These are phyloP conservation scores for Tenebrosternarchus preto DNA, from an alignment of 2,113 vertebrate species.

Conservation along the genomic window DNA sequence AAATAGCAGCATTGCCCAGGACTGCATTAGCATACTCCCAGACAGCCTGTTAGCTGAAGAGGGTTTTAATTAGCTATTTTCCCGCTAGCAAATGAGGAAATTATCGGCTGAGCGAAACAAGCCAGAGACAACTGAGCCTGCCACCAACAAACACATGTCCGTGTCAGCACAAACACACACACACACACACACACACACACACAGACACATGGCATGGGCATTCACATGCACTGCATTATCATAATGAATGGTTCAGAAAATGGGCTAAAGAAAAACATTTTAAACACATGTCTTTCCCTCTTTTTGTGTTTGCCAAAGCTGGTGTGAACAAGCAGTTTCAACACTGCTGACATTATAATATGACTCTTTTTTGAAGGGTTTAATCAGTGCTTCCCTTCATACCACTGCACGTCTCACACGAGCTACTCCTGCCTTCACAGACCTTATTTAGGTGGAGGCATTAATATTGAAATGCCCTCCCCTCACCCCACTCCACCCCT, in stretches of 20 bases:
- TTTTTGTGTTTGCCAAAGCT: slow-evolving; percentile 51
- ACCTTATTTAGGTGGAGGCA: slow-evolving; percentile 54
- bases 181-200: slow-evolving; percentile 42
- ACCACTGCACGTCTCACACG: slow-evolving; percentile 26
- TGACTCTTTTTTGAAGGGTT: slow-evolving; percentile 52
- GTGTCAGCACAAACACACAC: slow-evolving; percentile 42
- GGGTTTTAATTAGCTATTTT: slow-evolving; percentile 99
- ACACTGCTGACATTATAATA: slow-evolving; percentile 33
- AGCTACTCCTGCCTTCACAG: slow-evolving; percentile 37
- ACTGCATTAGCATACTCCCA: slow-evolving; percentile 93
- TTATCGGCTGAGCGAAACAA: slow-evolving; percentile 94
- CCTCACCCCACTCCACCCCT: not conserved
- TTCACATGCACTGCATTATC: slow-evolving; percentile 56
- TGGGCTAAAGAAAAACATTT: slow-evolving; percentile 60
- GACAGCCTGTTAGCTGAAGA: slow-evolving; percentile 99
- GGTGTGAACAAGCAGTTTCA: slow-evolving; percentile 38
- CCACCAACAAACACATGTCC: slow-evolving; percentile 69
- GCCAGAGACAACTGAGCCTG: slow-evolving; percentile 85
- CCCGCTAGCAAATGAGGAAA: slow-evolving; percentile 96
- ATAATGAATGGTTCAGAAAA: slow-evolving; percentile 64
- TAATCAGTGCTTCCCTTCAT: slow-evolving; percentile 58
- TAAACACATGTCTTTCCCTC: slow-evolving; percentile 50
- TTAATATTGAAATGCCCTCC: slow-evolving; percentile 71
- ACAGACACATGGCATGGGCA: slow-evolving; percentile 22
- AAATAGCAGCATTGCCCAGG: slow-evolving; percentile 86